These are phyloP conservation scores for Ophioninae sp. DNA, from an alignment of 2,888 invertebrate genomes.

Conservation along the genomic window DNA sequence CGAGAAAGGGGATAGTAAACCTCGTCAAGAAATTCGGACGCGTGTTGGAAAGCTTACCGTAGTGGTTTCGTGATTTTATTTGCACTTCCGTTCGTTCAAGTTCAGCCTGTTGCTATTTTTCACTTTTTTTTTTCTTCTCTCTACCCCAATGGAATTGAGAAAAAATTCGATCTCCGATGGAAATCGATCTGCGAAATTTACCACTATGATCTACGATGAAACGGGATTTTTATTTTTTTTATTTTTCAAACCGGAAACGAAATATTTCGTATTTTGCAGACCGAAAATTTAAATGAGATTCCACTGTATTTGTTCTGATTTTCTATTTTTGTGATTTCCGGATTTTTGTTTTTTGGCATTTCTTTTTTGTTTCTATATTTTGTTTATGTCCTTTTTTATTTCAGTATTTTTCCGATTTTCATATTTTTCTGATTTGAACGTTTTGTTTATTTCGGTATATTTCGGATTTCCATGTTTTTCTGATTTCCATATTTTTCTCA, in stretches of 20 bases:
- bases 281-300: too few relatives aligned
- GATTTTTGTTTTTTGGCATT: too few relatives aligned
- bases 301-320: too few relatives aligned
- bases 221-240: neutral
- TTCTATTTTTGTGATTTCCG: too few relatives aligned
- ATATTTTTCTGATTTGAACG: too few relatives aligned
- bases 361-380: too few relatives aligned
- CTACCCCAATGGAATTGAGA: neutral
- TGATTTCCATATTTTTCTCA: too few relatives aligned
- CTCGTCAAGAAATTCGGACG: conserved; percentile 43
- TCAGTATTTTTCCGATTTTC: too few relatives aligned
- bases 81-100: conserved; percentile 67
- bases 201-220: neutral
- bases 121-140: neutral
- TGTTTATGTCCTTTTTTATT: too few relatives aligned
- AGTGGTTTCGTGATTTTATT: conserved; percentile 68
- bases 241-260: neutral
- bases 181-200: neutral
- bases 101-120: conserved; percentile 51
- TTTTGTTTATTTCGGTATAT: too few relatives aligned
- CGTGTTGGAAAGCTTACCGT: neutral
- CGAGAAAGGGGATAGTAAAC: conserved; percentile 39
- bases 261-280: too few relatives aligned
- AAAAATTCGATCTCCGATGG: neutral
- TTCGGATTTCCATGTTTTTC: too few relatives aligned